phyloP scores from a whole-genome alignment of 2,797 vertebrate species.

The Argya squamiceps region DNA sequence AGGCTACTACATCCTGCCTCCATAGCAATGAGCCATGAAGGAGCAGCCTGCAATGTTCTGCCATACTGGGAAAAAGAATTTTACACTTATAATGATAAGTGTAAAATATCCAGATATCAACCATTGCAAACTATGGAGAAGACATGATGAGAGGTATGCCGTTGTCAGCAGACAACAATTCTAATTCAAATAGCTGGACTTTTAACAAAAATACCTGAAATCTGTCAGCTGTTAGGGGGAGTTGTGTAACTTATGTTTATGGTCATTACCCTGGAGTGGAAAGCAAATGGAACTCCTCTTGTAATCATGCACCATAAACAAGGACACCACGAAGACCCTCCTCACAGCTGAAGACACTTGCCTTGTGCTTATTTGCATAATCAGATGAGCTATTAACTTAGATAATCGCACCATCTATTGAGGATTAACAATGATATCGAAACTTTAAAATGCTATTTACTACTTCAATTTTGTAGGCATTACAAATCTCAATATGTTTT shows the following conservation, averaged over 20 bases:
- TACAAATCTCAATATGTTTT: background rate
- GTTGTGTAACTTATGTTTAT: background rate
- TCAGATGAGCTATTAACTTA: constrained; percentile 47
- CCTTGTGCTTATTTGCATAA: constrained; percentile 10
- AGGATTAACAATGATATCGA: constrained; percentile 36
- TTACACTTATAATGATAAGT: background rate
- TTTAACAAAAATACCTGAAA: background rate
- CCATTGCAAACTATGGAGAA: background rate
- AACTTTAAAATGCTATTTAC: background rate
- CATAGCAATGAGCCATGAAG: fast-evolving
- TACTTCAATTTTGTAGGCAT: background rate
- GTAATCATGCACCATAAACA: background rate
- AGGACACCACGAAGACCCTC: background rate
- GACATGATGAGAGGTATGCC: background rate
- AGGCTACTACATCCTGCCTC: background rate
- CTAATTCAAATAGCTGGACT: background rate
- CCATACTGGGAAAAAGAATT: background rate
- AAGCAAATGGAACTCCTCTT: background rate
- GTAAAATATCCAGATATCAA: background rate
- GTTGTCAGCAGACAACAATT: background rate
- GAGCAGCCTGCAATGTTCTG: background rate
- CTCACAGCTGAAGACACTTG: background rate
- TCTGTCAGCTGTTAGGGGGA: background rate
- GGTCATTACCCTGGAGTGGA: background rate
- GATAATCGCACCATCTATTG: constrained; percentile 72